Percentiles rank a stretch among this genome's conserved stretches.
Conservation (phyloP, 2,888 invertebrate species). For the Pheosia gnoma region DNA sequence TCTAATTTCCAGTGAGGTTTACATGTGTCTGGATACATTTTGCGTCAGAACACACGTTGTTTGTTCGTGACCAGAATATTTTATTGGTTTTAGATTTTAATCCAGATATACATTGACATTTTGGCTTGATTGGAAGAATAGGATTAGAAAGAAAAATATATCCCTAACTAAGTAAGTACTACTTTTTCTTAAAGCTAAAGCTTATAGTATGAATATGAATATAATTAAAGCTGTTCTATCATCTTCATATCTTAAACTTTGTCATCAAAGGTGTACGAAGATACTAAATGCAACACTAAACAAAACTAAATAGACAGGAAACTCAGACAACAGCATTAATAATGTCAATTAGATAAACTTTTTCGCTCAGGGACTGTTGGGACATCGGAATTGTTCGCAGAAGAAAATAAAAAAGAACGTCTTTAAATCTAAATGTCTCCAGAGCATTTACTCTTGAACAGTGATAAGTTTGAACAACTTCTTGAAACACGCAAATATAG, state of each 20-base stretch:
- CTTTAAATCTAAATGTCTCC: slow-evolving; percentile 69
- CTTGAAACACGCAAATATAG: slow-evolving; percentile 39
- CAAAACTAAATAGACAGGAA: slow-evolving; percentile 20
- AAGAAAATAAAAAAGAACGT: slow-evolving; percentile 56
- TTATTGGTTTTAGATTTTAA: slow-evolving; percentile 2
- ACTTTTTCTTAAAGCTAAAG: too few relatives aligned
- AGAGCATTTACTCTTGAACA: slow-evolving; percentile 58
- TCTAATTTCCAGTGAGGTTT: not conserved
- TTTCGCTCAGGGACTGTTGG: slow-evolving; percentile 43
- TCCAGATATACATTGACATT: not conserved
- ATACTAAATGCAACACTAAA: not conserved
- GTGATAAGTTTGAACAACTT: slow-evolving; percentile 42
- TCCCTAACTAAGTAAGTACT: too few relatives aligned
- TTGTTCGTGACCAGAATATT: slow-evolving; percentile 3
- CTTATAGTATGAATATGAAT: too few relatives aligned
- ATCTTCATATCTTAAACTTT: too few relatives aligned
- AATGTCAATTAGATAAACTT: slow-evolving; percentile 60
- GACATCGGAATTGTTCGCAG: slow-evolving; percentile 53
- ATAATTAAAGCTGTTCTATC: too few relatives aligned
- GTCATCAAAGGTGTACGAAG: too few relatives aligned
- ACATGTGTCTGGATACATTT: not conserved
- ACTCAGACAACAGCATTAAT: slow-evolving; percentile 43
- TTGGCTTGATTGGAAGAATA: not conserved
- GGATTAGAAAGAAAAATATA: too few relatives aligned
- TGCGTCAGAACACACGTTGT: not conserved